These are phyloP conservation scores for Silurus aristotelis DNA, from an alignment of 2,797 vertebrate genomes.

Conservation along the genomic window DNA sequence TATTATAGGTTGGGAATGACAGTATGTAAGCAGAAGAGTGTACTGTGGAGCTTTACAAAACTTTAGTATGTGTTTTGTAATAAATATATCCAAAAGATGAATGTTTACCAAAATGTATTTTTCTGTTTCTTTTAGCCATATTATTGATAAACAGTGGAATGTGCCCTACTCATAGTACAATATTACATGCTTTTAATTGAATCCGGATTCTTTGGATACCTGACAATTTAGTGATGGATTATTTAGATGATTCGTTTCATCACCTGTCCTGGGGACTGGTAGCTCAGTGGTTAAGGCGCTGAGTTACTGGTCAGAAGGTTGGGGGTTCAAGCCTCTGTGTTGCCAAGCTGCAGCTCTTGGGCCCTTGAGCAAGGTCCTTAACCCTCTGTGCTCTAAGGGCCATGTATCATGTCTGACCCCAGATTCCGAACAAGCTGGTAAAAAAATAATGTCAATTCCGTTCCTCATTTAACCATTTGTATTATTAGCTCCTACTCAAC, in stretches of 20 bases:
- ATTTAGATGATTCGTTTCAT: background rate
- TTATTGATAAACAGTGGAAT: background rate
- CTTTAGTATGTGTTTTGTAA: background rate
- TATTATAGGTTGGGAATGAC: constrained; percentile 56
- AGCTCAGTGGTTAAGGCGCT: no score
- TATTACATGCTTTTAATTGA: background rate
- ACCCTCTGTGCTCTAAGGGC: no score
- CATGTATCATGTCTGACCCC: no score
- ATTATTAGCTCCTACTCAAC: constrained; percentile 66
- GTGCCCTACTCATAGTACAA: background rate
- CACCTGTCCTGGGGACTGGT: background rate
- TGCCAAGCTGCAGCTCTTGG: no score
- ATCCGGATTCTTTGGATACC: constrained; percentile 8
- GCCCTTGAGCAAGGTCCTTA: no score
- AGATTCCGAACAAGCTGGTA: no score
- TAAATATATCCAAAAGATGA: background rate
- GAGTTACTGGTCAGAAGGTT: no score
- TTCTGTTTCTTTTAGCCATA: background rate
- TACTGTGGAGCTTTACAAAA: constrained; percentile 56
- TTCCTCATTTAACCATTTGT: constrained; percentile 36
- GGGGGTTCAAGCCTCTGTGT: no score
- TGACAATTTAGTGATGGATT: constrained; percentile 35
- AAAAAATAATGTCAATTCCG: no score
- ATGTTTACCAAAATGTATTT: background rate
- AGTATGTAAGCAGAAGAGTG: constrained; percentile 65